A percentile compares a stretch with the other conserved stretches of the same genome.
These are phyloP conservation scores for Drosophila carrolli DNA, from an alignment of 1,140 invertebrate species.

Conservation along the genomic window DNA sequence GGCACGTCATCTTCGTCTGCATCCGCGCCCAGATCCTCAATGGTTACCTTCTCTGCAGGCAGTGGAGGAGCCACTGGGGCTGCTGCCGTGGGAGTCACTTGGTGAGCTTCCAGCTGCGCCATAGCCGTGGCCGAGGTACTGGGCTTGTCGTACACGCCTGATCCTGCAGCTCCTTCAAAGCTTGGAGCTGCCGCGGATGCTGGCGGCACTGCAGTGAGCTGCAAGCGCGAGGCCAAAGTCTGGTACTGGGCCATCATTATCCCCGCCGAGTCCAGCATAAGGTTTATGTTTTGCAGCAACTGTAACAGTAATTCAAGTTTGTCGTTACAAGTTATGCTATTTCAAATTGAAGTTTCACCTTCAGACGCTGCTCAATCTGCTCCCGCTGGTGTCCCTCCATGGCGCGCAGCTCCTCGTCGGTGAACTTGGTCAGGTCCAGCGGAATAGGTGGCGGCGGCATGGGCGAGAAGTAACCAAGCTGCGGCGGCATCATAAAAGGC, in stretches of 20 bases:
- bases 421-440: slow-evolving; percentile 90
- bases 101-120: slow-evolving; percentile 40
- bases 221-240: slow-evolving; percentile 85
- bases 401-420: slow-evolving; percentile 92
- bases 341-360: slow-evolving; percentile 78
- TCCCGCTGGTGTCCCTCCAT: slow-evolving; percentile 95
- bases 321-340: background rate
- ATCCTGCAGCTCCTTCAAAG: background rate
- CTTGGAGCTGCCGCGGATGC: slow-evolving; percentile 2
- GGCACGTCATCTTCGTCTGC: slow-evolving; percentile 75
- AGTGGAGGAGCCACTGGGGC: slow-evolving; percentile 14
- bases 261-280: slow-evolving; percentile 94
- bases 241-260: slow-evolving; percentile 96
- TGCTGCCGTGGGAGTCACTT: slow-evolving; percentile 21
- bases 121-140: slow-evolving; percentile 74
- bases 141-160: slow-evolving; percentile 81
- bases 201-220: slow-evolving; percentile 36
- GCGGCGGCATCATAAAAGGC: slow-evolving; percentile 86
- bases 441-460: slow-evolving; percentile 91
- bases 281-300: slow-evolving; percentile 92
- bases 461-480: slow-evolving; percentile 86
- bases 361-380: slow-evolving; percentile 95
- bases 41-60: slow-evolving; percentile 64
- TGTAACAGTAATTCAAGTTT: slow-evolving; percentile 9
- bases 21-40: slow-evolving; percentile 82